A percentile compares a stretch with the other conserved stretches of the same genome.
Conservation (phyloP, 2,113 vertebrate species). For the Gavialis gangeticus region DNA sequence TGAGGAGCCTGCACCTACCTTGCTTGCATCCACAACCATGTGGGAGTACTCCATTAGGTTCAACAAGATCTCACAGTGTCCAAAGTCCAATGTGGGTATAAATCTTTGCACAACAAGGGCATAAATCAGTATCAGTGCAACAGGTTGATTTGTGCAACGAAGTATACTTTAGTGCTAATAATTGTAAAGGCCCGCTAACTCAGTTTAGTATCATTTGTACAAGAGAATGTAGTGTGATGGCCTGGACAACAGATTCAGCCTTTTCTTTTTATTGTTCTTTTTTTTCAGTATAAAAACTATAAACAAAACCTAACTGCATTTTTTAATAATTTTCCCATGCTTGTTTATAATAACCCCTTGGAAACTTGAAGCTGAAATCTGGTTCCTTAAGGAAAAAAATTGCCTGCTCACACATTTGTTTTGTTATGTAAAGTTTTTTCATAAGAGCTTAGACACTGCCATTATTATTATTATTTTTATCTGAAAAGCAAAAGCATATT, state of each 20-base stretch:
- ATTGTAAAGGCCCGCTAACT: constrained; percentile 14
- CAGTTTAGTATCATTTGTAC: constrained; percentile 28
- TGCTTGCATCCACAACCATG: too few relatives aligned
- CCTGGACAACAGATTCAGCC: constrained; percentile 29
- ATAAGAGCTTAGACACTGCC: constrained; percentile 39
- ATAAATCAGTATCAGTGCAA: constrained; percentile 7
- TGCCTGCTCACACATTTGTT: not conserved
- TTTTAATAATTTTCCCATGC: constrained; percentile 43
- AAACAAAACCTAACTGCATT: not conserved
- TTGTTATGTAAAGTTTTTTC: constrained; percentile 42
- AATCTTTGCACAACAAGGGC: not conserved
- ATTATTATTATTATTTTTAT: not conserved
- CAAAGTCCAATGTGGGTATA: not conserved
- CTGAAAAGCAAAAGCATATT: constrained; percentile 53
- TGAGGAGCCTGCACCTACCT: too few relatives aligned
- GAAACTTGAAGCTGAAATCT: constrained; percentile 37
- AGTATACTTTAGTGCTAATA: not conserved
- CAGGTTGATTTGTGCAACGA: not conserved
- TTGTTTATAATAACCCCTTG: constrained; percentile 42
- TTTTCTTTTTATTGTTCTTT: constrained; percentile 23
- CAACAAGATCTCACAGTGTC: not conserved
- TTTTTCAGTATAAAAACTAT: constrained; percentile 14
- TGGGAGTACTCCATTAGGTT: not conserved
- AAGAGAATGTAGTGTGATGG: constrained; percentile 1
- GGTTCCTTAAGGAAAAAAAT: not conserved